Conservation (phyloP, 2,113 vertebrate species). For the Pygoscelis antarcticus region DNA sequence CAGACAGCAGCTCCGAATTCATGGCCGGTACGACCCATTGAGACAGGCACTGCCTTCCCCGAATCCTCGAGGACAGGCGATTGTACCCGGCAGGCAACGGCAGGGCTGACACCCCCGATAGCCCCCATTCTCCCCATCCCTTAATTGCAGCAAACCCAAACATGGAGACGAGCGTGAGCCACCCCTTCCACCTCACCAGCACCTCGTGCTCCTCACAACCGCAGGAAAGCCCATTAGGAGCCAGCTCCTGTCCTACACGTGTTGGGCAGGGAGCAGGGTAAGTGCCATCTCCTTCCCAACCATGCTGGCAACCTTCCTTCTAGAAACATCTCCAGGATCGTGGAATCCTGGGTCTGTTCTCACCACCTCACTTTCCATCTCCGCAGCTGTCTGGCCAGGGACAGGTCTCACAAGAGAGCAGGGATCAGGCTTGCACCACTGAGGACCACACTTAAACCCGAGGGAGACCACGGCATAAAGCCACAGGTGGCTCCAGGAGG, state of each 20-base stretch:
- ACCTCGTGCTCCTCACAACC: not conserved
- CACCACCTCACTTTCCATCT: not conserved
- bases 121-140: not conserved
- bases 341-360: not conserved
- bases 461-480: not conserved
- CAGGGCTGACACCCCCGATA: accelerated
- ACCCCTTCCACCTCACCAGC: not conserved
- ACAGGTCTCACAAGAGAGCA: not conserved
- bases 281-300: not conserved
- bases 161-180: accelerated
- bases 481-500: not conserved
- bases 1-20: not conserved
- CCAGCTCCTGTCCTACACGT: not conserved
- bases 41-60: not conserved
- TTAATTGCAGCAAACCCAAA: not conserved
- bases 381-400: not conserved
- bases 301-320: not conserved
- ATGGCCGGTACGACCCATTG: accelerated
- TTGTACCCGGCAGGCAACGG: not conserved
- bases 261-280: not conserved
- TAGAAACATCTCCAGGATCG: not conserved
- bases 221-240: not conserved
- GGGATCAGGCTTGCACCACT: not conserved
- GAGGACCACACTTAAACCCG: not conserved
- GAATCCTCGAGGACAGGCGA: accelerated